phyloP scores from a whole-genome alignment of 2,888 invertebrate genomes.

The Lycocerus yunnanus region DNA sequence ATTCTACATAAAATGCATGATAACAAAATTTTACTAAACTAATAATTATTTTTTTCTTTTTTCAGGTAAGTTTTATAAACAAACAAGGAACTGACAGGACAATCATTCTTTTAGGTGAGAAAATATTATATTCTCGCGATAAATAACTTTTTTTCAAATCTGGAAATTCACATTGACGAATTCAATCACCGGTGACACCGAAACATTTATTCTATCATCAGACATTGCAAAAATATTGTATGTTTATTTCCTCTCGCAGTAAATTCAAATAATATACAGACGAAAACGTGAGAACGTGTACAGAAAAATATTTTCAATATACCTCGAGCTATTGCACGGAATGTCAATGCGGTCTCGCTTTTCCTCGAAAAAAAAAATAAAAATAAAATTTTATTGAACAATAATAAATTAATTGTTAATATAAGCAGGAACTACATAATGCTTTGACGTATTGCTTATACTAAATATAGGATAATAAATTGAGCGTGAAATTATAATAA shows the following conservation, averaged over 20 bases:
- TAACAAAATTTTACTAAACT: no score
- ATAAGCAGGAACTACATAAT: background rate
- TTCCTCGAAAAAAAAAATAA: background rate
- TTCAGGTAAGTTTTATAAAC: background rate
- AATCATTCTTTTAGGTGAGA: background rate
- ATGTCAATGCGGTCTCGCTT: background rate
- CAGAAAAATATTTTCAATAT: background rate
- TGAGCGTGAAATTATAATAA: background rate
- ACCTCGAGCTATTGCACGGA: background rate
- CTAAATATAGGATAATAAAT: background rate
- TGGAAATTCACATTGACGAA: background rate
- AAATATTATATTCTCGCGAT: background rate
- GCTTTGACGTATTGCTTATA: background rate
- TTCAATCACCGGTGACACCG: background rate
- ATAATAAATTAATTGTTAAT: background rate
- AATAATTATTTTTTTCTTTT: background rate
- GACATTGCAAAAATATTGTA: background rate
- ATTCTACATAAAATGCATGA: background rate
- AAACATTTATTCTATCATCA: background rate
- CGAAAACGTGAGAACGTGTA: background rate
- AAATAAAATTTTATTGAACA: background rate
- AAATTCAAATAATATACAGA: background rate
- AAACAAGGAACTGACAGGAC: background rate
- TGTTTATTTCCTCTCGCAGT: background rate
- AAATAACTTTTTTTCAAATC: background rate